Conservation (phyloP, 2,888 invertebrate genomes). For the Platycnemis pennipes region DNA sequence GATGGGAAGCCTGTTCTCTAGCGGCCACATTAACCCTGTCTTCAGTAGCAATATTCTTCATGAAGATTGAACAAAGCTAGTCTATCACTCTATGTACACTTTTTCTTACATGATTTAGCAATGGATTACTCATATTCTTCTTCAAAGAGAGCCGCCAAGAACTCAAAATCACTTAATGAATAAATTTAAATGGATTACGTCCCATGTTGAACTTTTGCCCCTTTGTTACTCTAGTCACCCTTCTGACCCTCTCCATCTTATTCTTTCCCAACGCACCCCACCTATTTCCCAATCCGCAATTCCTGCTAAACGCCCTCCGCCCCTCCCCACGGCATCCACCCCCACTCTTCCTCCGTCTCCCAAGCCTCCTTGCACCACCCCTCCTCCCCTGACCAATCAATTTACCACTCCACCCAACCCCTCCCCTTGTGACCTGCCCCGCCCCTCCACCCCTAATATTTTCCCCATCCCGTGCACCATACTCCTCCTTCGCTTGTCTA, state of each 20-base stretch:
- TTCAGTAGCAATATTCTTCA: no score
- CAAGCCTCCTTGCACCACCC: neutral
- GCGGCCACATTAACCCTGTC: no score
- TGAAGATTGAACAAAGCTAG: no score
- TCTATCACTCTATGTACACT: no score
- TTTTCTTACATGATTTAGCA: neutral
- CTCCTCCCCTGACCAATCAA: constrained; percentile 59
- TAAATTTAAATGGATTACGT: constrained; percentile 16
- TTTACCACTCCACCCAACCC: neutral
- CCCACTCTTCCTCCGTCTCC: neutral
- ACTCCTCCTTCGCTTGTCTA: neutral
- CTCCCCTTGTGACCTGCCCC: neutral
- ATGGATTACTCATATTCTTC: neutral
- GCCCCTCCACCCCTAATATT: neutral
- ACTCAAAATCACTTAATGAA: neutral
- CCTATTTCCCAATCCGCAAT: neutral
- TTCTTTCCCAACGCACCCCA: constrained; percentile 35
- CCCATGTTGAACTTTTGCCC: neutral
- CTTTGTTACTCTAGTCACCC: neutral
- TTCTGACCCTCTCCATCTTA: constrained; percentile 29
- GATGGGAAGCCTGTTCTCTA: no score
- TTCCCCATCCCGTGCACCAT: neutral
- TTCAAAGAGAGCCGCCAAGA: neutral
- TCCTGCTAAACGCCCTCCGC: constrained; percentile 25
- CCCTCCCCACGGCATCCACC: neutral